These are phyloP conservation scores for Austrofundulus limnaeus DNA, from an alignment of 2,113 vertebrate genomes.

Conservation along the genomic window DNA sequence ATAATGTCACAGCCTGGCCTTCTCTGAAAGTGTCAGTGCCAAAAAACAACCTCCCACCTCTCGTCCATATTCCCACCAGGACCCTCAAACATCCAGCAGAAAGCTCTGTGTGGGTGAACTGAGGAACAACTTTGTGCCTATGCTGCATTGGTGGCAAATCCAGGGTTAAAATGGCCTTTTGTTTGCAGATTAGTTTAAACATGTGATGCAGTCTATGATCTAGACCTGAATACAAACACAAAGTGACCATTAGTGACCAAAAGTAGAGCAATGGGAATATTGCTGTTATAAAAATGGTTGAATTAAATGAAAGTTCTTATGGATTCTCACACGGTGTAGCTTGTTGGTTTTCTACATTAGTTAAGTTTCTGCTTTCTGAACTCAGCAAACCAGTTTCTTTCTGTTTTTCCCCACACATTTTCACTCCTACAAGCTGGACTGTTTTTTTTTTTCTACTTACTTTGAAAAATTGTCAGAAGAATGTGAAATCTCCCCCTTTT, in stretches of 20 bases:
- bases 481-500: background rate
- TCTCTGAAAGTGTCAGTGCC: constrained; percentile 56
- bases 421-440: background rate
- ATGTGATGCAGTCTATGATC: background rate
- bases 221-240: background rate
- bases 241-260: background rate
- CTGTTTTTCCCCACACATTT: background rate
- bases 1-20: constrained; percentile 74
- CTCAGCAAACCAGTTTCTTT: too few relatives aligned
- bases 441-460: background rate
- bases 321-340: too few relatives aligned
- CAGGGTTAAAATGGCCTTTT: constrained; percentile 16
- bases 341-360: too few relatives aligned
- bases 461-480: constrained; percentile 3
- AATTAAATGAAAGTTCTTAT: too few relatives aligned
- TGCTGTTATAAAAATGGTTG: too few relatives aligned
- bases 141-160: constrained; percentile 19
- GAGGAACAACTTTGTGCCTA: constrained; percentile 24
- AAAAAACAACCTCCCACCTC: constrained; percentile 44
- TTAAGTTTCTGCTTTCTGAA: too few relatives aligned
- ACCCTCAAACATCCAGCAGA: constrained; percentile 37
- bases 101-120: constrained; percentile 30
- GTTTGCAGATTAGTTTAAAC: constrained; percentile 16
- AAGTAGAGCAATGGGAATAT: too few relatives aligned
- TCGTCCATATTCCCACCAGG: constrained; percentile 40